Evolutionary conservation across 2,797 vertebrate species (phyloP).

Genomic region (Xenopus petersii): DNA sequence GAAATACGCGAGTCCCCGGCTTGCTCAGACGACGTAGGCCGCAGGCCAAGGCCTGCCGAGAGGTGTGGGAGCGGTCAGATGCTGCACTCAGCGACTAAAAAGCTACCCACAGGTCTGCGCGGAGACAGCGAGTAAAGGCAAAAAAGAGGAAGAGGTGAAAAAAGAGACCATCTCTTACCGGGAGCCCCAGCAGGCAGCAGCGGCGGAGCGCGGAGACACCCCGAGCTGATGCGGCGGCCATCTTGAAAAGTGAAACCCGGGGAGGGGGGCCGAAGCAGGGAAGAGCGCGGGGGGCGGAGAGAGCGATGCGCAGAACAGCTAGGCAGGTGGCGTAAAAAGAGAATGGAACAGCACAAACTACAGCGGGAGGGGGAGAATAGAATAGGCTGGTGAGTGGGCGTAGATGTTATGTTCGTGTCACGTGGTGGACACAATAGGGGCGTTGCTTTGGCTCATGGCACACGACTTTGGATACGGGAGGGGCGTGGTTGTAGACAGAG

Average conservation of each 20-base stretch:
- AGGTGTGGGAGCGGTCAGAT: constrained; percentile 62
- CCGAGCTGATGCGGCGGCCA: constrained; percentile 76
- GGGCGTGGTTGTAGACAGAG: constrained; percentile 17
- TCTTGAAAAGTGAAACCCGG: constrained; percentile 68
- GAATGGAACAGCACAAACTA: background rate
- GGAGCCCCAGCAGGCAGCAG: constrained; percentile 55
- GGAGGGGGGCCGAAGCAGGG: constrained; percentile 56
- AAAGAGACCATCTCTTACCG: constrained; percentile 56
- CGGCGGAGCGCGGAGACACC: constrained; percentile 68
- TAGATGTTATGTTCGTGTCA: constrained; percentile 24
- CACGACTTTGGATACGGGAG: background rate
- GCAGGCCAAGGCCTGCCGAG: constrained; percentile 64
- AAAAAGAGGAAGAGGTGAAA: background rate
- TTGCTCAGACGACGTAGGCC: constrained; percentile 57
- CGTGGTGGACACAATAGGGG: background rate
- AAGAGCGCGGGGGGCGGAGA: constrained; percentile 57
- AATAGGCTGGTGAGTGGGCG: background rate
- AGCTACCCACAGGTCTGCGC: constrained; percentile 24
- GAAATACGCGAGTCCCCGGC: constrained; percentile 57
- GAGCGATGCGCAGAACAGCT: constrained; percentile 38
- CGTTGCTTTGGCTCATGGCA: background rate
- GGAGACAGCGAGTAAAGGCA: constrained; percentile 16
- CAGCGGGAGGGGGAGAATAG: background rate
- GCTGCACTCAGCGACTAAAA: constrained; percentile 23
- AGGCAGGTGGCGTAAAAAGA: constrained; percentile 37